Conservation (phyloP, 2,888 invertebrate species). For the Macropis europaea region DNA sequence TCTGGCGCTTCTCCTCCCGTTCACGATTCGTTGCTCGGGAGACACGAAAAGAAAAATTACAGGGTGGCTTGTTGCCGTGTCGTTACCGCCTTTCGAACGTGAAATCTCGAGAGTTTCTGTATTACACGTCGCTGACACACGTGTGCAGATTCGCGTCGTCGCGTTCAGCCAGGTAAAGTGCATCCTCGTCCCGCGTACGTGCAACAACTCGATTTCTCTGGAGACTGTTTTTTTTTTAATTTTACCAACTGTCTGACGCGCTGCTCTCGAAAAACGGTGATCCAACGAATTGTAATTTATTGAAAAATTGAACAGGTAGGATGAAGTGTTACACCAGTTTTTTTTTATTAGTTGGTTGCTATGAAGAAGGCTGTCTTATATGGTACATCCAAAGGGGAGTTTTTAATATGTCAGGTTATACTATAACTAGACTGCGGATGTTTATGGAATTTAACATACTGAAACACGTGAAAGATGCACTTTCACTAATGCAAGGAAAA, state of each 20-base stretch:
- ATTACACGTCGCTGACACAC: background rate
- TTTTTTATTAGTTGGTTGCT: too few relatives aligned
- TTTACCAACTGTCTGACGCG: slow-evolving; percentile 58
- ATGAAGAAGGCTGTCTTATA: too few relatives aligned
- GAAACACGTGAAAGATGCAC: too few relatives aligned
- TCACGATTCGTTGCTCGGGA: slow-evolving; percentile 69
- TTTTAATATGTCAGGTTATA: too few relatives aligned
- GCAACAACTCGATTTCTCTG: slow-evolving; percentile 54
- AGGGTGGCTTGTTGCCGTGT: slow-evolving; percentile 28
- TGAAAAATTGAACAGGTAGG: slow-evolving; percentile 11
- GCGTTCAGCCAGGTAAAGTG: background rate
- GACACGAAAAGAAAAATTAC: slow-evolving; percentile 48
- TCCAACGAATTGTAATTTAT: slow-evolving; percentile 27
- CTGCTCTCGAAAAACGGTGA: slow-evolving; percentile 3
- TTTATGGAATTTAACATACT: too few relatives aligned
- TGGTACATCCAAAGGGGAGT: too few relatives aligned
- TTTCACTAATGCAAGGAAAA: too few relatives aligned
- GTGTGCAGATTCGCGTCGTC: background rate
- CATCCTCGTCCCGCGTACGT: slow-evolving; percentile 21
- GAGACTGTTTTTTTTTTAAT: slow-evolving; percentile 43
- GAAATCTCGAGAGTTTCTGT: slow-evolving; percentile 28
- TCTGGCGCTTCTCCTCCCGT: slow-evolving; percentile 64
- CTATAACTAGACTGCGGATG: too few relatives aligned
- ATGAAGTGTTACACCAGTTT: background rate
- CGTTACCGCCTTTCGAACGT: slow-evolving; percentile 40